A percentile compares a stretch with the other conserved stretches of the same genome.
Conservation (phyloP, 2,888 invertebrate genomes). For the Cantharis nigra region DNA sequence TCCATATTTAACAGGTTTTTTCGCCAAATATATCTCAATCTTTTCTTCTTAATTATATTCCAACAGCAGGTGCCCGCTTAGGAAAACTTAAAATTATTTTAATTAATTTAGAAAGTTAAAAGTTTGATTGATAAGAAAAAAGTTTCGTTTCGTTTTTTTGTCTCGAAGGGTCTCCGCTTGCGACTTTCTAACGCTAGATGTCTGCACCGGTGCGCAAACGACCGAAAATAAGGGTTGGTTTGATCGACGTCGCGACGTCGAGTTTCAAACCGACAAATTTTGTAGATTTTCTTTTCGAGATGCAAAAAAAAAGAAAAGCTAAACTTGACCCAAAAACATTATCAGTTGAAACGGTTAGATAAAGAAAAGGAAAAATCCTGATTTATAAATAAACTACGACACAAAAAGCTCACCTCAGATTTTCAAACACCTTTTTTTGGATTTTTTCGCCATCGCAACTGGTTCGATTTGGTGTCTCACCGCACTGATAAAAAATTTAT, state of each 20-base stretch:
- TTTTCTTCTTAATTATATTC: slow-evolving; percentile 7
- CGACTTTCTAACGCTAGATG: slow-evolving; percentile 15
- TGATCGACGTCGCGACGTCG: background rate
- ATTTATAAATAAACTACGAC: background rate
- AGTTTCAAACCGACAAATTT: background rate
- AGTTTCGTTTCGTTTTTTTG: background rate
- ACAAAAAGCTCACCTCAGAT: background rate
- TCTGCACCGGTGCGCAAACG: slow-evolving; percentile 9
- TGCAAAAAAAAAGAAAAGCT: background rate
- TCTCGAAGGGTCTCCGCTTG: no score
- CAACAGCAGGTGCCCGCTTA: slow-evolving; percentile 1
- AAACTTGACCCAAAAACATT: background rate
- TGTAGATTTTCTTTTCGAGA: background rate
- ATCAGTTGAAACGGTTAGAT: background rate
- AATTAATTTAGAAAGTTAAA: background rate
- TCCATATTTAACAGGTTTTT: slow-evolving; percentile 15
- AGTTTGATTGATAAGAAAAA: background rate
- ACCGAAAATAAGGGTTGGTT: slow-evolving; percentile 6
- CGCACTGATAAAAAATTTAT: slow-evolving; percentile 37
- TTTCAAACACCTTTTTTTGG: background rate
- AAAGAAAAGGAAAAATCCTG: background rate
- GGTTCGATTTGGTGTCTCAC: background rate
- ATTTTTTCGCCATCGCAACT: background rate
- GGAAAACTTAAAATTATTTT: slow-evolving; percentile 5
- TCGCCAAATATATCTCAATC: slow-evolving; percentile 14